Conservation (phyloP, 1,140 invertebrate species). For the Galleria mellonella region DNA sequence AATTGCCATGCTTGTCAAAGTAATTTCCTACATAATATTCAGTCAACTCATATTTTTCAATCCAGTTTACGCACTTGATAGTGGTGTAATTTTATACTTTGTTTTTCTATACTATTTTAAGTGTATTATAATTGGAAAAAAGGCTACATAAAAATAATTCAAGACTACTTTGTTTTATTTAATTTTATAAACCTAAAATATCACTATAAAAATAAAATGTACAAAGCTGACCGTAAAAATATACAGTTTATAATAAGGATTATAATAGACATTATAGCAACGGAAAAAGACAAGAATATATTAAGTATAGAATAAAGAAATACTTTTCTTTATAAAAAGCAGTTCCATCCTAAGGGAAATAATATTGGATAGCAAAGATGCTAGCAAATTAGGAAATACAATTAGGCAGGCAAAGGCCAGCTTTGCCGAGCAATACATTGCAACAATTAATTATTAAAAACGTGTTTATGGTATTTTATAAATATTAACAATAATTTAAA, state of each 20-base stretch:
- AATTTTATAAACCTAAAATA: neutral
- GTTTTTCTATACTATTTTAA: too few species aligned
- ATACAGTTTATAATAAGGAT: conserved; percentile 12
- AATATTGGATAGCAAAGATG: neutral
- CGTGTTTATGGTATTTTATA: conserved; percentile 6
- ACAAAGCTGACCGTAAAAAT: conserved; percentile 16
- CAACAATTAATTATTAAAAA: conserved; percentile 3
- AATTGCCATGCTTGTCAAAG: too few species aligned
- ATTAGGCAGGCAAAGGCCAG: conserved; percentile 16
- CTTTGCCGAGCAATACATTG: conserved; percentile 11
- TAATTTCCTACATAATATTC: too few species aligned
- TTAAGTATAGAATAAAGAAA: conserved; percentile 26
- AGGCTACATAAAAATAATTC: too few species aligned
- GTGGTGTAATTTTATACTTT: too few species aligned
- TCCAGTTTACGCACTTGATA: too few species aligned
- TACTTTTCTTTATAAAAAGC: conserved; percentile 50
- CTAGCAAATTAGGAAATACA: conserved; percentile 7
- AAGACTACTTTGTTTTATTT: conserved; percentile 2
- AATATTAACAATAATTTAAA: conserved; percentile 7
- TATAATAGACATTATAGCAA: too few species aligned
- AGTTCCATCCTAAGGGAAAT: conserved; percentile 17
- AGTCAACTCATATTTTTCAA: too few species aligned
- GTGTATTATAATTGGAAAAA: too few species aligned
- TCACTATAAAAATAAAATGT: conserved; percentile 10
- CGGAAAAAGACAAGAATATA: too few species aligned